phyloP scores from a whole-genome alignment of 92 coral and sea anemone species.

The Heliopora coerulea region DNA sequence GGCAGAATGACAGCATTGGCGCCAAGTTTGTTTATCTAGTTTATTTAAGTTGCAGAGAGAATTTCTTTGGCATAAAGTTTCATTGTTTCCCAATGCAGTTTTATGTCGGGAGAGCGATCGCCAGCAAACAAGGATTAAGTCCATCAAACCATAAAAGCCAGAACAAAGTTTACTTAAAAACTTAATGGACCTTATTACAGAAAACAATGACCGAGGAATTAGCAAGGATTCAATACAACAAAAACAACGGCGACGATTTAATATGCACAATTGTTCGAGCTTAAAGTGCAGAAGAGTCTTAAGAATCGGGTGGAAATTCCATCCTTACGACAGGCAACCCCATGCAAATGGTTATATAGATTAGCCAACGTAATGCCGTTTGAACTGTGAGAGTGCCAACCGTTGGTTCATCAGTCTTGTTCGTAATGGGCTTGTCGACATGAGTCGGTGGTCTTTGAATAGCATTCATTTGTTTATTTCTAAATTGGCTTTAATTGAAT shows the following conservation, averaged over 20 bases:
- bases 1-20: not conserved
- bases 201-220: conserved; percentile 23
- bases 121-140: not conserved
- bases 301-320: no score
- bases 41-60: conserved; percentile 1
- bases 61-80: not conserved
- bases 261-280: no score
- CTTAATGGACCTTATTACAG: conserved; percentile 25
- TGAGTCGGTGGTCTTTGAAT: no score
- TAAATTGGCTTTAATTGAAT: conserved; percentile 17
- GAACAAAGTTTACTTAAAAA: conserved; percentile 6
- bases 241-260: not conserved
- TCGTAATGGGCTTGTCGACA: no score
- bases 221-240: conserved; percentile 14
- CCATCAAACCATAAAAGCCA: conserved; percentile 21
- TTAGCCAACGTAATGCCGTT: no score
- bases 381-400: no score
- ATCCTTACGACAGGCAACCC: no score
- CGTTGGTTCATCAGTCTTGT: no score
- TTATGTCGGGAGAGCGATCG: not conserved
- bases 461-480: conserved; percentile 3
- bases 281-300: no score
- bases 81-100: not conserved
- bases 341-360: no score
- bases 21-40: conserved; percentile 9